Percentiles rank a stretch among this genome's conserved stretches.
phyloP scores from a whole-genome alignment of 2,888 invertebrate genomes.

The Leptopterna dolabrata region DNA sequence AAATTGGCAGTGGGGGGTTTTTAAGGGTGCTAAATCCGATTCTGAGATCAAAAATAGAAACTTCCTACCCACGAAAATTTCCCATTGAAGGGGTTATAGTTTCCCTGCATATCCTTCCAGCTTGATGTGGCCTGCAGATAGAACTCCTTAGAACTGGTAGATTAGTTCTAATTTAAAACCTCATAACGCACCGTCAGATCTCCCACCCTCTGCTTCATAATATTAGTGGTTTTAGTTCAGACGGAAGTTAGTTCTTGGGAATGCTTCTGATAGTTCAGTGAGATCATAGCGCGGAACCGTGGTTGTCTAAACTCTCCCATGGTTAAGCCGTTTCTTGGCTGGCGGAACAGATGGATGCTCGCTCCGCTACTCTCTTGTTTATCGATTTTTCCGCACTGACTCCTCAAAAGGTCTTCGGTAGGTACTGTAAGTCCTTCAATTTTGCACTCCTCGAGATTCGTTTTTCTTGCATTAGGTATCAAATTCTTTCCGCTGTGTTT shows the following conservation, averaged over 20 bases:
- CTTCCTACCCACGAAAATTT: too few relatives aligned
- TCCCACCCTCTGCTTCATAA: too few relatives aligned
- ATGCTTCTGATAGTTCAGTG: constrained; percentile 1
- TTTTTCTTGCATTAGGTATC: neutral
- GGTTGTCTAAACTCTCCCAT: constrained; percentile 10
- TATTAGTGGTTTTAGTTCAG: neutral
- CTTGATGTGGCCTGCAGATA: too few relatives aligned
- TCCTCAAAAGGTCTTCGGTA: neutral
- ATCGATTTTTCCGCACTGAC: constrained; percentile 4
- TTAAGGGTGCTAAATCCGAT: too few relatives aligned
- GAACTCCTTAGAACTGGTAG: too few relatives aligned
- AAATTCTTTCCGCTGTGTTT: too few relatives aligned
- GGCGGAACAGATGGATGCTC: constrained; percentile 20
- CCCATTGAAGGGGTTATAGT: too few relatives aligned
- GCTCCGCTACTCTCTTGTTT: neutral
- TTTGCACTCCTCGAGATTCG: neutral
- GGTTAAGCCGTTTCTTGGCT: neutral
- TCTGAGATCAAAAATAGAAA: too few relatives aligned
- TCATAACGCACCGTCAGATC: too few relatives aligned
- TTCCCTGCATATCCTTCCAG: too few relatives aligned
- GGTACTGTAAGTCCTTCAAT: neutral
- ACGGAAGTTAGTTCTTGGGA: neutral
- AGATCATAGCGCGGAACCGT: neutral
- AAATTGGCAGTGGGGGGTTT: too few relatives aligned
- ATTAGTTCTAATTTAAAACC: too few relatives aligned